Base-by-base conservation (phyloP, 2,888 invertebrate genomes). In the Phania funesta region DNA sequence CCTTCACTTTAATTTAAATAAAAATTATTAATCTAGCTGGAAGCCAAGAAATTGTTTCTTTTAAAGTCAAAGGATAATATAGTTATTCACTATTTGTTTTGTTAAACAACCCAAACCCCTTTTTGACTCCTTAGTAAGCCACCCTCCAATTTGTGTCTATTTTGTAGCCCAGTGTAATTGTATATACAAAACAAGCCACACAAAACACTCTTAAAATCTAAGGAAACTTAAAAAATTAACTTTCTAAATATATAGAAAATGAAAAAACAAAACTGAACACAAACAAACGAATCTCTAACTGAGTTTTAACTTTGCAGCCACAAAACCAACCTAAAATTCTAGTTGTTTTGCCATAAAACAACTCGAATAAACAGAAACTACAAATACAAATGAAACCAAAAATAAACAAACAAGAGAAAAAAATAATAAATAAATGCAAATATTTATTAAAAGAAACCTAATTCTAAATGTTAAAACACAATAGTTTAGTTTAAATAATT, bases 381-480 rank as follows among this genome's bases (percentile, higher is more conserved):
- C n/a, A n/a, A 44, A 64, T 38, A 13, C 13, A 38, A 38, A 38
- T 38, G 26, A 26, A 41, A 50, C 24, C 16, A 44, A 48, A 9
- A 22, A 35, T 9, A 46, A n/a, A n/a, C n/a, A n/a, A n/a, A n/a
- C n/a, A n/a, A 65, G 32, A 7, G 32, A 67, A 44, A 54, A 0
- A 35, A 62, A 54, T 13, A 70, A 44, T 11, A 38, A 44, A 60
- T 3, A n/a, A 52, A 60, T 18, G 16, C 48, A 29, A 60, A 26
- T 0, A 56, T 5, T 24, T 13, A 46, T 26, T 32, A 22, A 64
- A 38, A 24, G 38, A 24, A 58, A n/a, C n/a, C 46, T 35, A 41
- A 70, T 52, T 82, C 56, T 82, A 78, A 82, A 77, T 82, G 81
- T 82, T 77, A 68, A 73, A 60, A 41, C n/a, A n/a, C n/a, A 52